These are phyloP conservation scores for Leptothorax acervorum DNA, from an alignment of 2,888 invertebrate genomes.

Conservation along the genomic window DNA sequence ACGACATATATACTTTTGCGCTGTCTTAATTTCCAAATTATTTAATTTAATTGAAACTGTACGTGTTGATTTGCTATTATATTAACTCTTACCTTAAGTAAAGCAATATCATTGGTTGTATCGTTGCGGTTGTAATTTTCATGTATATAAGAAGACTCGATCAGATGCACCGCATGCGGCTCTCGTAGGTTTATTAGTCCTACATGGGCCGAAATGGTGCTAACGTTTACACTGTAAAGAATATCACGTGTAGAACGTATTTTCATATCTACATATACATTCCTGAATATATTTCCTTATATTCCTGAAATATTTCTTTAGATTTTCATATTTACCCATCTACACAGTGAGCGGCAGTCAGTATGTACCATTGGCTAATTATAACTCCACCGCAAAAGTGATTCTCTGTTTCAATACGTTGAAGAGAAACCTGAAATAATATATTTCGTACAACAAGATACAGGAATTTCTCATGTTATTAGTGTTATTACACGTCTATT, in stretches of 20 bases:
- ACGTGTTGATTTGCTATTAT: background rate
- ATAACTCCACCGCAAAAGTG: slow-evolving; percentile 78
- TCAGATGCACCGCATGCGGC: slow-evolving; percentile 49
- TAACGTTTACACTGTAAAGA: slow-evolving; percentile 47
- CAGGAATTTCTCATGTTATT: background rate
- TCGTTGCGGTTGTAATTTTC: slow-evolving; percentile 61
- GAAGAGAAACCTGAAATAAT: slow-evolving; percentile 73
- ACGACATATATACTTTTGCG: background rate
- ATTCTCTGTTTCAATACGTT: slow-evolving; percentile 15
- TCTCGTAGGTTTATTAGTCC: slow-evolving; percentile 67
- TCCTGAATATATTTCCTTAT: no score
- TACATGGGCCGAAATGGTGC: slow-evolving; percentile 21
- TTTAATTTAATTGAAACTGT: background rate
- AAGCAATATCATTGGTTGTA: slow-evolving; percentile 77
- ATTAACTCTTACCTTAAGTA: slow-evolving; percentile 70
- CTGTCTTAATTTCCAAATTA: background rate
- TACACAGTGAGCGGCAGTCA: slow-evolving; percentile 78
- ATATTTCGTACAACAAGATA: background rate
- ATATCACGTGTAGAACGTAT: background rate
- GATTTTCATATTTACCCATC: background rate
- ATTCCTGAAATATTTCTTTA: background rate
- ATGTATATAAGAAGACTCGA: slow-evolving; percentile 67
- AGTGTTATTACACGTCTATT: background rate
- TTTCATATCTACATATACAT: background rate
- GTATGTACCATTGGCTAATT: slow-evolving; percentile 68